These are phyloP conservation scores for Gracilinanus agilis DNA, from an alignment of 2,113 vertebrate species.

Conservation along the genomic window DNA sequence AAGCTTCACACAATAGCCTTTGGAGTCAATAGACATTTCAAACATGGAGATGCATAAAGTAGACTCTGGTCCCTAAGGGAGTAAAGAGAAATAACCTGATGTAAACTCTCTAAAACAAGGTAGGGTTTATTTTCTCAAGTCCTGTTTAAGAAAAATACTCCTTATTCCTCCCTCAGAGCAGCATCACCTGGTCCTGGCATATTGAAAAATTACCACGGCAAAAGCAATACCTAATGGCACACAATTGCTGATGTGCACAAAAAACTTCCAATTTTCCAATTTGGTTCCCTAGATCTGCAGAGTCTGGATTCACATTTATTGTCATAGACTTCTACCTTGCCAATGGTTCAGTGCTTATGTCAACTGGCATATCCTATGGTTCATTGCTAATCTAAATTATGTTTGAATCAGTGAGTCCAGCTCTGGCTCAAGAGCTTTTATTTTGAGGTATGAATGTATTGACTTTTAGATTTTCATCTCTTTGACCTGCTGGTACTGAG, in stretches of 20 bases:
- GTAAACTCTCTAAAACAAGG: background rate
- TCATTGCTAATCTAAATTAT: background rate
- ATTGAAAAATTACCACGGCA: background rate
- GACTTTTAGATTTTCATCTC: slow-evolving; percentile 13
- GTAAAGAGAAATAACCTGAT: background rate
- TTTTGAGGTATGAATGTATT: background rate
- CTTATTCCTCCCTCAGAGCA: background rate
- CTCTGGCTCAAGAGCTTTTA: background rate
- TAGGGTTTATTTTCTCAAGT: background rate
- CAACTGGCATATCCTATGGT: background rate
- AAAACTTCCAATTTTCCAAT: background rate
- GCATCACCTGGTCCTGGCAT: too few species aligned
- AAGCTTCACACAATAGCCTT: background rate
- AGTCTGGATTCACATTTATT: background rate
- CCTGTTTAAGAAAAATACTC: background rate
- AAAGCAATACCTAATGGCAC: background rate
- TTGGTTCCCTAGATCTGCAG: background rate
- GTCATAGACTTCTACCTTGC: slow-evolving; percentile 5
- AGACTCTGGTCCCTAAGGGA: background rate
- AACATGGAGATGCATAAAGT: background rate
- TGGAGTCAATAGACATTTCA: slow-evolving; percentile 2
- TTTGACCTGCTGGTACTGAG: background rate
- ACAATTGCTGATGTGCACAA: background rate
- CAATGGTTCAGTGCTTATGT: slow-evolving; percentile 25
- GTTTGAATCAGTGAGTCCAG: background rate